A percentile compares a stretch with the other conserved stretches of the same genome.
phyloP scores from a whole-genome alignment of 2,113 vertebrate genomes.

The Geococcyx californianus region DNA sequence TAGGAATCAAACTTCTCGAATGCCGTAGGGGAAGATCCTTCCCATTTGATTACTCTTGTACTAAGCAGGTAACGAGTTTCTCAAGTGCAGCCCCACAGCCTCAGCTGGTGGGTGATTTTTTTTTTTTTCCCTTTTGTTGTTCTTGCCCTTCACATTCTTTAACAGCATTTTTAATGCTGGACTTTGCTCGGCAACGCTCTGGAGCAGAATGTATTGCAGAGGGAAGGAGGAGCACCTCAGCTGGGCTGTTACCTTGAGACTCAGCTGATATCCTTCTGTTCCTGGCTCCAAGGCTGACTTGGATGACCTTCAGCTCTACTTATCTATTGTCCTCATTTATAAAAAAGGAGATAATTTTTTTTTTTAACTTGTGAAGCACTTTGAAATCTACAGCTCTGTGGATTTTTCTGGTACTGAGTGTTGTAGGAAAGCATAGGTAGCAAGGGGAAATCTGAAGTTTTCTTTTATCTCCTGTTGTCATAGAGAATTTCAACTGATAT shows the following conservation, averaged over 20 bases:
- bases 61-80: background rate
- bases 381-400: background rate
- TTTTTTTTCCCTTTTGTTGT: background rate
- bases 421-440: background rate
- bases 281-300: background rate
- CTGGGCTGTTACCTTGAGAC: background rate
- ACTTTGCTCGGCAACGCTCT: background rate
- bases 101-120: background rate
- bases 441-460: background rate
- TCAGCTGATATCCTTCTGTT: background rate
- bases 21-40: background rate
- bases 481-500: background rate
- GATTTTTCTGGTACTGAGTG: background rate
- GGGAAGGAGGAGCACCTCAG: background rate
- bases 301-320: conserved; percentile 23
- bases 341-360: conserved; percentile 28
- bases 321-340: conserved; percentile 11
- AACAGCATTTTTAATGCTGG: background rate
- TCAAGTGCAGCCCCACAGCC: background rate
- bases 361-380: background rate
- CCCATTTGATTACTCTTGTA: background rate
- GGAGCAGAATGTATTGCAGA: background rate
- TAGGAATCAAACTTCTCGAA: background rate
- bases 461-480: background rate
- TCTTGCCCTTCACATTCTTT: background rate